Evolutionary conservation across 2,797 vertebrate species (phyloP).

Genomic region (Limnodromus scolopaceus): DNA sequence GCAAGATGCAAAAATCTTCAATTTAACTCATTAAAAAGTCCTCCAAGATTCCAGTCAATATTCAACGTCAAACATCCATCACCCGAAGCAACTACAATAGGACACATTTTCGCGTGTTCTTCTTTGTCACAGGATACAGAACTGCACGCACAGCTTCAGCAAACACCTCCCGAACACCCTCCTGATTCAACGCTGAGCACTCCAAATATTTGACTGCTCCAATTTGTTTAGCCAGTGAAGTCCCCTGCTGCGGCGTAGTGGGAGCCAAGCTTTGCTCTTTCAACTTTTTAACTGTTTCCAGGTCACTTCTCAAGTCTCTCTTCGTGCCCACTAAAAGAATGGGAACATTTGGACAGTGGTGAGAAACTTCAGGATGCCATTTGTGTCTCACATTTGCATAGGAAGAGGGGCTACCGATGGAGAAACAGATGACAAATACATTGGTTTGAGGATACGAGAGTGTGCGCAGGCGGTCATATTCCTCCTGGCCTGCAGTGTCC

Average conservation of each 20-base stretch:
- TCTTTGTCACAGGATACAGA: conserved; percentile 91
- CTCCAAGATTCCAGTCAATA: conserved; percentile 31
- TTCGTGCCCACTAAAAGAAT: conserved; percentile 94
- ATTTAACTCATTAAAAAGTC: conserved; percentile 35
- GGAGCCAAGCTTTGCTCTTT: conserved; percentile 92
- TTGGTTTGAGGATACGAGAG: conserved; percentile 94
- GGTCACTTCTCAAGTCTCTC: conserved; percentile 88
- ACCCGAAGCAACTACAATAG: conserved; percentile 83
- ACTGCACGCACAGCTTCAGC: conserved; percentile 91
- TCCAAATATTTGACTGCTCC: conserved; percentile 95
- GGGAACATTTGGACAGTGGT: conserved; percentile 93
- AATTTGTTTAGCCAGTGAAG: conserved; percentile 90
- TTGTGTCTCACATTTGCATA: conserved; percentile 94
- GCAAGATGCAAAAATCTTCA: conserved; percentile 72
- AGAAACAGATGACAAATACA: conserved; percentile 95
- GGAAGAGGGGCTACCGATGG: conserved; percentile 91
- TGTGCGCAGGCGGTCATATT: conserved; percentile 91
- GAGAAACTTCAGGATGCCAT: conserved; percentile 94
- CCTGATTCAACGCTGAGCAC: conserved; percentile 91
- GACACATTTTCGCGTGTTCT: conserved; percentile 90
- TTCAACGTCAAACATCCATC: neutral
- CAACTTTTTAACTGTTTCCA: conserved; percentile 92
- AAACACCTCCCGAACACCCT: conserved; percentile 91
- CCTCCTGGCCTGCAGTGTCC: conserved; percentile 96
- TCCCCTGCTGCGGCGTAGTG: conserved; percentile 91